These are phyloP conservation scores for Gambelia wislizenii DNA, from an alignment of 2,797 vertebrate genomes.

Conservation along the genomic window DNA sequence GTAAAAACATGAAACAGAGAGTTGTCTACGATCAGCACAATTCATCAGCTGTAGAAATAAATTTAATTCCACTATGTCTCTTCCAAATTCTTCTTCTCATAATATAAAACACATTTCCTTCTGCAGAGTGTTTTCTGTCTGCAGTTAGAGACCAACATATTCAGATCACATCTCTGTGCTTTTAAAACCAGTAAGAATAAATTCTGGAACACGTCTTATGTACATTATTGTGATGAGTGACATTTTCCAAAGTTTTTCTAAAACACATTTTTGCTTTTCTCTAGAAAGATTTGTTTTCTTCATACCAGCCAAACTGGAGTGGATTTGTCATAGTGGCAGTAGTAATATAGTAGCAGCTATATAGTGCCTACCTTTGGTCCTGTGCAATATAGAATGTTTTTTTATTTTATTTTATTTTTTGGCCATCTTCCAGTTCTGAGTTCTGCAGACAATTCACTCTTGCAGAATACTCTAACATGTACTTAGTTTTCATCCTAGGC, in stretches of 20 bases:
- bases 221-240: conserved; percentile 40
- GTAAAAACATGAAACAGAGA: not conserved
- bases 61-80: conserved; percentile 37
- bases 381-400: no score
- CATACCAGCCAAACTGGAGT: not conserved
- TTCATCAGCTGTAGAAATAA: conserved; percentile 20
- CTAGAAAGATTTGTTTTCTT: not conserved
- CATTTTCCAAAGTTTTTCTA: not conserved
- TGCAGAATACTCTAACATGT: not conserved
- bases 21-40: not conserved
- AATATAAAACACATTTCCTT: conserved; percentile 68
- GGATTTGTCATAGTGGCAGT: no score
- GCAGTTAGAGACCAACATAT: conserved; percentile 69
- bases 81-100: not conserved
- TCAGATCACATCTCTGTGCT: conserved; percentile 67
- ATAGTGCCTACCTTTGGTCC: no score
- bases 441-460: not conserved
- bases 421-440: not conserved
- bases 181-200: conserved; percentile 72
- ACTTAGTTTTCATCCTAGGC: not conserved
- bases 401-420: not conserved
- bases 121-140: conserved; percentile 63
- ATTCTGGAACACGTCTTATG: conserved; percentile 64
- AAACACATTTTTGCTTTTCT: not conserved
- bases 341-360: no score